Evolutionary conservation across 2,888 invertebrate genomes (phyloP), one percentile per base, ranked within the genome.

Genomic region (Mongoloraphidia duomilia): DNA sequence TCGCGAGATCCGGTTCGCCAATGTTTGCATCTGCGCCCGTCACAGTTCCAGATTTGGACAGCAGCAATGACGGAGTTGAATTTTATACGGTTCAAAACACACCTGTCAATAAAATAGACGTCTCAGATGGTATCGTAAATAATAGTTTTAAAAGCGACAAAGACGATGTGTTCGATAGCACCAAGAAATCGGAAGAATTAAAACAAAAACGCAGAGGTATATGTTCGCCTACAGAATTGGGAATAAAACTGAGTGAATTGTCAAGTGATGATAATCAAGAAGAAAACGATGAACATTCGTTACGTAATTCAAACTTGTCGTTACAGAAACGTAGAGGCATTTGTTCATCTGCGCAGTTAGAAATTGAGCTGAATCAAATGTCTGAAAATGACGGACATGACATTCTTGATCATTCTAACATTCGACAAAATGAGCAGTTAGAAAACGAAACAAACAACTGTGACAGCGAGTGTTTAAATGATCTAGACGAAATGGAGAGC

Each of bases 321-420:
- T 63, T 71, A 41, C 72, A 74, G 57, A 76, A 75, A 61, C 69
- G 77, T 3, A 65, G 76, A 48, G 76, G 74, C 8, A 76, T 77
- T 56, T 76, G 74, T 59, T 73, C 75, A 1, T 69, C 75, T 11
- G 73, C 71, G 57, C 74, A 73, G 53, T 59, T 76, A 12, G 67
- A 68, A 55, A 65, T 70, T 44, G 67, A 68, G 54, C 63, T 71
- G 46, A 63, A 64, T 12, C 17, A 41, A 9, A 10, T 41, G 41
- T 17, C 13, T 17, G 41, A 41, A 41, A 41, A 38, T n/a, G 38
- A 10, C 9, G 14, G 13, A 10, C n/a, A 13, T 14, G 13, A 41
- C 10, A 41, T 17, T 41, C 10, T 41, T 11, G 41, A 41, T 41
- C 14, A 41, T 13, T 17, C 34, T 42, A 33, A 42, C 26, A 5